These are phyloP conservation scores for Melanotaenia parkinsoni DNA, from an alignment of 2,797 vertebrate species.

Conservation along the genomic window DNA sequence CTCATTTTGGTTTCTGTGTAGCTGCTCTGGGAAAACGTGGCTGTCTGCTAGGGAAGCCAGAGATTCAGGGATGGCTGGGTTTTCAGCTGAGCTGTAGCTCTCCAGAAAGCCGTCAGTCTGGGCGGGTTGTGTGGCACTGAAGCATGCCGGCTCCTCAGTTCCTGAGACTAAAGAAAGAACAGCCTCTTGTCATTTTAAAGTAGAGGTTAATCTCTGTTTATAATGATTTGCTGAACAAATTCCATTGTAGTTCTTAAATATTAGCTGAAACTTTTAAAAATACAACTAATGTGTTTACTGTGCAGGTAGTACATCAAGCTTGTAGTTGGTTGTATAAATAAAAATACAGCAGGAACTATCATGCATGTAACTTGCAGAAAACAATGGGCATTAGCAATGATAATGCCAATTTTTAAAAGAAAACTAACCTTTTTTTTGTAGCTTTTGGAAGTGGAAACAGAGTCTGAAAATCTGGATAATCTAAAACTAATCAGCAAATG, in stretches of 20 bases:
- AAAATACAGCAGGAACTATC: background rate
- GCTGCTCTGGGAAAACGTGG: constrained; percentile 34
- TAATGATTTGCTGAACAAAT: no score
- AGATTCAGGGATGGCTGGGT: background rate
- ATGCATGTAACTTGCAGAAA: no score
- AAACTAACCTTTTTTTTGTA: no score
- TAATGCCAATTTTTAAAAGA: no score
- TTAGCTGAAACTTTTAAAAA: background rate
- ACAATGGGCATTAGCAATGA: no score
- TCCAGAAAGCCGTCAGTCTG: constrained; percentile 13
- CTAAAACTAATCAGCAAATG: background rate
- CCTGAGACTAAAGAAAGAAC: constrained; percentile 33
- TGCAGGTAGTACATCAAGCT: background rate
- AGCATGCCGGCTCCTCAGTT: constrained; percentile 23
- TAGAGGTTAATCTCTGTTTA: background rate
- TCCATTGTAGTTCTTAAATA: background rate
- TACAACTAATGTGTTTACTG: background rate
- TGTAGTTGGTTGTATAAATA: background rate
- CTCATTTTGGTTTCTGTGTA: background rate
- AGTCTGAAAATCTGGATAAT: background rate
- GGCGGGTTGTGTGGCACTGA: constrained; percentile 10
- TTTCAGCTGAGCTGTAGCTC: constrained; percentile 14
- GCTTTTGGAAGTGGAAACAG: background rate
- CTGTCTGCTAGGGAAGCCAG: constrained; percentile 5
- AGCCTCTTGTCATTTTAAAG: background rate